phyloP scores from a whole-genome alignment of 2,888 invertebrate genomes.

The Serrognathus titanus region DNA sequence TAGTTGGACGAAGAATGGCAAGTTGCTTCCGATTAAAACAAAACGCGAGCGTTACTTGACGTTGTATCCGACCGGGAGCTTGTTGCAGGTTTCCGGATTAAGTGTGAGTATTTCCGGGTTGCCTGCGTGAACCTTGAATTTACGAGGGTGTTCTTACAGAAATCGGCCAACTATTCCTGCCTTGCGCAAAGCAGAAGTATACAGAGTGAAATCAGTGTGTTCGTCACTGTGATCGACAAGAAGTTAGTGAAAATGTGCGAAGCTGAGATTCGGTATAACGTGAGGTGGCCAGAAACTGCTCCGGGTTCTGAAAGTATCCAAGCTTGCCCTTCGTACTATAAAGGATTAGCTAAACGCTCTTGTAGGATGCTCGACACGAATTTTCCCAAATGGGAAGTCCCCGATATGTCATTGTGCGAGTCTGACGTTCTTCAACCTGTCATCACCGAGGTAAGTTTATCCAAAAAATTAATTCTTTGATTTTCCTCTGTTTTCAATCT shows the following conservation, averaged over 20 bases:
- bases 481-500: too few species aligned
- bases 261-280: constrained; percentile 54
- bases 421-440: constrained; percentile 61
- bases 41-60: constrained; percentile 79
- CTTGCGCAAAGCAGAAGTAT: constrained; percentile 53
- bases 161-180: constrained; percentile 74
- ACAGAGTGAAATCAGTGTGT: constrained; percentile 55
- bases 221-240: constrained; percentile 60
- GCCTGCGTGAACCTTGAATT: background rate
- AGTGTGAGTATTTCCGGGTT: constrained; percentile 54
- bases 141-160: constrained; percentile 49
- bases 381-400: constrained; percentile 69
- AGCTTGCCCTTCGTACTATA: constrained; percentile 56
- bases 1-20: constrained; percentile 77
- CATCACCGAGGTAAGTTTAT: constrained; percentile 58
- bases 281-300: constrained; percentile 65
- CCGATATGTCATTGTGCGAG: constrained; percentile 73
- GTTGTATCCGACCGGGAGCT: constrained; percentile 78
- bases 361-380: constrained; percentile 60
- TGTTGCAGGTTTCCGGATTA: constrained; percentile 71
- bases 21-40: constrained; percentile 66
- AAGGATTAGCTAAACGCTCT: constrained; percentile 51
- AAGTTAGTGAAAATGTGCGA: constrained; percentile 57
- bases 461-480: too few species aligned
- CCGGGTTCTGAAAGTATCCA: constrained; percentile 64